A percentile compares a stretch with the other conserved stretches of the same genome.
These are phyloP conservation scores for Odontomachus brunneus DNA, from an alignment of 1,140 invertebrate genomes.

Conservation along the genomic window DNA sequence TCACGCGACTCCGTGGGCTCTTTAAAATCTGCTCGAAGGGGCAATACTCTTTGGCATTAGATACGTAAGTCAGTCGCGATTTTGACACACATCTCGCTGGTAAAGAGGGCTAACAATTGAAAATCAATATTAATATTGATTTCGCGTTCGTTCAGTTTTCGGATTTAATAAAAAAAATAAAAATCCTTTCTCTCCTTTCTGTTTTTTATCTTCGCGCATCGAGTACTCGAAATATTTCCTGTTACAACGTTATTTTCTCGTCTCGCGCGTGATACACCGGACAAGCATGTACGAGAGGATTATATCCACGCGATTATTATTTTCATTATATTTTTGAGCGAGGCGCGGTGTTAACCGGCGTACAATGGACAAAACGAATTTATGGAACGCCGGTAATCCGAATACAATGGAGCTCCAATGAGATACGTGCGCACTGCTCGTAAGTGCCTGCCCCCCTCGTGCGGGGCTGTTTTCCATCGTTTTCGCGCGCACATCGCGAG, in stretches of 20 bases:
- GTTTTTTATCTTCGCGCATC: neutral
- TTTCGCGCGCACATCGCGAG: neutral
- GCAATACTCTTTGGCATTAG: too few species aligned
- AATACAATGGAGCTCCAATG: slow-evolving; percentile 46
- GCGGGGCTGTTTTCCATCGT: neutral
- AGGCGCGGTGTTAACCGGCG: slow-evolving; percentile 39
- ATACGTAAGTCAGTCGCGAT: too few species aligned
- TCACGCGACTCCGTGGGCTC: too few species aligned
- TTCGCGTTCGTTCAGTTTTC: neutral
- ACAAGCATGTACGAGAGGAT: slow-evolving; percentile 14
- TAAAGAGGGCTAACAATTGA: neutral
- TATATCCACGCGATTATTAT: slow-evolving; percentile 52
- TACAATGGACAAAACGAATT: slow-evolving; percentile 51
- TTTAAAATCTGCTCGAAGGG: too few species aligned
- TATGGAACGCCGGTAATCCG: slow-evolving; percentile 46
- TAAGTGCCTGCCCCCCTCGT: slow-evolving; percentile 18
- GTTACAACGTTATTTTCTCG: neutral
- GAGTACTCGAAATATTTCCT: slow-evolving; percentile 20
- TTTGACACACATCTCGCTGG: too few species aligned
- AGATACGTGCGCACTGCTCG: slow-evolving; percentile 34
- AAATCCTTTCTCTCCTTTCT: neutral
- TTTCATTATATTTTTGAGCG: slow-evolving; percentile 50
- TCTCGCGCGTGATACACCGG: neutral
- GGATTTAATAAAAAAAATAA: neutral
- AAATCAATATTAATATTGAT: slow-evolving; percentile 26